Base-by-base conservation (phyloP, 1,140 invertebrate genomes). In the Zaprionus lachaisei region DNA sequence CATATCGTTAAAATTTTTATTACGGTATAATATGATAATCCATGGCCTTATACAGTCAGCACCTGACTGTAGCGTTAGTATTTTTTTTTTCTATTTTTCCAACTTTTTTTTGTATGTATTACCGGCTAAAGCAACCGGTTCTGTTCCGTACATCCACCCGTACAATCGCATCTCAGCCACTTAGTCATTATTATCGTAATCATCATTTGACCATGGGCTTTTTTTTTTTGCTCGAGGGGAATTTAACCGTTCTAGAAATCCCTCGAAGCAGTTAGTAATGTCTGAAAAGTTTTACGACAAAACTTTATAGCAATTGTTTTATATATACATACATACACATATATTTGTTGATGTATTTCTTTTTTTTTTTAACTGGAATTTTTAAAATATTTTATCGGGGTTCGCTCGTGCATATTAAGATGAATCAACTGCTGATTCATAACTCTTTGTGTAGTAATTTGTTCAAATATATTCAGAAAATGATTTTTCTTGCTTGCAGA, bases 121-220 rank as follows among this genome's bases (percentile, higher is more conserved):
- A 54, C 54, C 69, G 69, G 60, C 61, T 63, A 60, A 55, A 72
- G 26, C 15, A 72, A 72, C 69, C 61, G 69, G 69, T 72, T 72
- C 44, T 51, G 38, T 28, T 44, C n/a, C 54, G 15, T 15, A 17
- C 22, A 26, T 49, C 37, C 22, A 63, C 49, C 66, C 14, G 22
- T 26, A 68, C 37, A 56, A 31, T 24, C 34, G 47, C 26, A 47
- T 34, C 57, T 41, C 49, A 37, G 11, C 49, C 22, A 60, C 41
- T 75, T 71, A 75, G 67, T 77, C 73, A 76, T 61, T 66, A 72
- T 61, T 61, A 61, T 67, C 49, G 49, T 63, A 57, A 75, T 64
- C 60, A 72, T 68, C 41, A 54, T 68, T 54, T 62, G 38, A 34
- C 41, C 26, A 61, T 49, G 62, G n/a, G n/a, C 54, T 38, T 11